A percentile compares a stretch with the other conserved stretches of the same genome.
Conservation (phyloP, 1,140 invertebrate genomes). For the Drosophila trapezifrons region DNA sequence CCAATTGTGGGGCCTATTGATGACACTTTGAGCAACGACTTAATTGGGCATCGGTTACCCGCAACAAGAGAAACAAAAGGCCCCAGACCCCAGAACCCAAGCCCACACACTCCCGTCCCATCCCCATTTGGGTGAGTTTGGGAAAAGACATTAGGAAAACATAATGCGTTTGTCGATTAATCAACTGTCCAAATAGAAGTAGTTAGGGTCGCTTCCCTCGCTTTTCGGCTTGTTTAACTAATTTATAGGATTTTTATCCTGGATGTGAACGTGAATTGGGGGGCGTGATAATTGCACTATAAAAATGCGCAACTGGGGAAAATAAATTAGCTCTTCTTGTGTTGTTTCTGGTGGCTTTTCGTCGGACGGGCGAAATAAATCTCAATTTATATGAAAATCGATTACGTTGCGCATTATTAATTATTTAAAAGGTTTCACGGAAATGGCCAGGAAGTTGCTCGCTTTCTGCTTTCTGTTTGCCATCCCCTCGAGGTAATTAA, state of each 20-base stretch:
- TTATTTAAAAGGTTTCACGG: conserved; percentile 69
- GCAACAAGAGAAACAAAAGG: conserved; percentile 22
- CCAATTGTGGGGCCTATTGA: conserved; percentile 67
- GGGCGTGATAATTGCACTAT: conserved; percentile 76
- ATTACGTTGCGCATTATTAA: conserved; percentile 71
- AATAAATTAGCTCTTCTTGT: conserved; percentile 66
- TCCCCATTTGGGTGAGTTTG: conserved; percentile 10
- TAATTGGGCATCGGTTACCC: conserved; percentile 72
- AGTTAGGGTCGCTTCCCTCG: conserved; percentile 14
- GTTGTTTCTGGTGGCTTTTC: conserved; percentile 9
- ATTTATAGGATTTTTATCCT: conserved; percentile 76
- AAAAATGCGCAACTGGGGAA: conserved; percentile 73
- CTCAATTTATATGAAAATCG: conserved; percentile 83
- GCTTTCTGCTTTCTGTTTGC: conserved; percentile 6
- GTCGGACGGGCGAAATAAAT: conserved; percentile 61
- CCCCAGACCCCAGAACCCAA: neutral
- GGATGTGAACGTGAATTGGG: conserved; percentile 7
- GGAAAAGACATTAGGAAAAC: conserved; percentile 69
- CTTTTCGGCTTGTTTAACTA: conserved; percentile 53
- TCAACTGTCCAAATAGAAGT: conserved; percentile 71
- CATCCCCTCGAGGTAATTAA: conserved; percentile 44
- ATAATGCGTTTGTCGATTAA: conserved; percentile 77
- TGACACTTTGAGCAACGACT: conserved; percentile 75
- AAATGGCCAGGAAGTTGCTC: conserved; percentile 57
- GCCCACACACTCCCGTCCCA: conserved; percentile 1